Evolutionary conservation across 2,888 invertebrate genomes (phyloP).

Genomic region (Himalopsyche tibetana): DNA sequence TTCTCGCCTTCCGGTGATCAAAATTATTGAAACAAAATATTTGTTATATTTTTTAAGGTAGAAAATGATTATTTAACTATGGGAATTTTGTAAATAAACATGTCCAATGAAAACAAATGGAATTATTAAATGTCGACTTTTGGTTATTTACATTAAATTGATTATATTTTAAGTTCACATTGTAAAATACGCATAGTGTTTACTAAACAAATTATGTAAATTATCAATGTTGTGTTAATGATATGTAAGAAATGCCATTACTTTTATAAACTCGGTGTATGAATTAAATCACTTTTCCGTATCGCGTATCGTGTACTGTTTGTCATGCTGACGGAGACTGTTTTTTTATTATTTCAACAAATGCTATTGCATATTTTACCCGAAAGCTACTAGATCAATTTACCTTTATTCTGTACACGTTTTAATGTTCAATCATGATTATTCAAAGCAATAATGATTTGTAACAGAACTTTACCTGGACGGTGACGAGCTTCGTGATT

Average conservation of each 20-base stretch:
- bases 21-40: not conserved
- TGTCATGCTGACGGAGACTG: not conserved
- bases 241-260: conserved; percentile 43
- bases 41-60: not conserved
- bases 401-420: conserved; percentile 2
- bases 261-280: conserved; percentile 5
- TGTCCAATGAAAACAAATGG: not conserved
- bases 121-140: not conserved
- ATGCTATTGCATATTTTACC: not conserved
- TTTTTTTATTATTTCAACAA: not conserved
- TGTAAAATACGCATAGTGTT: conserved; percentile 10
- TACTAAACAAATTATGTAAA: conserved; percentile 14
- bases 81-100: conserved; percentile 5
- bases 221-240: not conserved
- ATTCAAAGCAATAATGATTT: not conserved
- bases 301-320: not conserved
- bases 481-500: no score
- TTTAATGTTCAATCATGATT: not conserved
- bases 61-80: not conserved
- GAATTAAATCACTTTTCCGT: not conserved
- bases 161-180: conserved; percentile 22
- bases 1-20: not conserved
- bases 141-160: conserved; percentile 23
- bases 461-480: not conserved
- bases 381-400: conserved; percentile 16